Conservation (phyloP, 2,797 vertebrate genomes). For the Salmo trutta region DNA sequence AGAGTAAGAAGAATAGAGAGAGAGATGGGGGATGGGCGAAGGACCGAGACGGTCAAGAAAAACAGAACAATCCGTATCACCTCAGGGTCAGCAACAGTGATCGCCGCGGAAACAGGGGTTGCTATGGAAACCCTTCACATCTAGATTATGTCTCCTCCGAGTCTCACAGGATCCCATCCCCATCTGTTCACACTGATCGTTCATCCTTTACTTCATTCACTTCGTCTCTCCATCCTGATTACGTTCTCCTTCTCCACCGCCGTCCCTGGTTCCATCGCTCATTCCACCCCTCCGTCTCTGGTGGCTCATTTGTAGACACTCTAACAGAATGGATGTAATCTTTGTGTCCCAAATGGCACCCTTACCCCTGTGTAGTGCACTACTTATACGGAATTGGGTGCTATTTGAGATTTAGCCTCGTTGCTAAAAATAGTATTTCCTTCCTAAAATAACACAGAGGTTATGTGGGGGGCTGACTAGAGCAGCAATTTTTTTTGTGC, state of each 20-base stretch:
- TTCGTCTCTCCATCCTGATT: neutral
- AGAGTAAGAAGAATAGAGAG: too few species aligned
- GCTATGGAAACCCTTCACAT: constrained; percentile 14
- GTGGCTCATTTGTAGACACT: neutral
- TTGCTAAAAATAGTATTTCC: neutral
- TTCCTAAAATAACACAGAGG: neutral
- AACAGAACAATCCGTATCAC: neutral
- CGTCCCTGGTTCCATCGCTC: constrained; percentile 15
- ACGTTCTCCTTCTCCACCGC: neutral
- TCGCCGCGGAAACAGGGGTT: constrained; percentile 12
- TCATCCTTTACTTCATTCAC: neutral
- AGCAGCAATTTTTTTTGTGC: too few species aligned
- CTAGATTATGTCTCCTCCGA: neutral
- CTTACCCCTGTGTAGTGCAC: neutral
- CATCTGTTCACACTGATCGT: neutral
- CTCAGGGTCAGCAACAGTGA: constrained; percentile 4
- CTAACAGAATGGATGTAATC: neutral
- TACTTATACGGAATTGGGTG: neutral
- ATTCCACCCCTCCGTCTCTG: constrained; percentile 1
- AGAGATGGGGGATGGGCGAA: too few species aligned
- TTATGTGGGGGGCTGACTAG: neutral
- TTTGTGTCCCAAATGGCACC: neutral
- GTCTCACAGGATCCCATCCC: neutral
- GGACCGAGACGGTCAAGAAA: neutral
- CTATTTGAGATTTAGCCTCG: neutral